Percentiles rank a stretch among this genome's conserved stretches.
Conservation (phyloP, 2,888 invertebrate genomes). For the Cerceris rybyensis region DNA sequence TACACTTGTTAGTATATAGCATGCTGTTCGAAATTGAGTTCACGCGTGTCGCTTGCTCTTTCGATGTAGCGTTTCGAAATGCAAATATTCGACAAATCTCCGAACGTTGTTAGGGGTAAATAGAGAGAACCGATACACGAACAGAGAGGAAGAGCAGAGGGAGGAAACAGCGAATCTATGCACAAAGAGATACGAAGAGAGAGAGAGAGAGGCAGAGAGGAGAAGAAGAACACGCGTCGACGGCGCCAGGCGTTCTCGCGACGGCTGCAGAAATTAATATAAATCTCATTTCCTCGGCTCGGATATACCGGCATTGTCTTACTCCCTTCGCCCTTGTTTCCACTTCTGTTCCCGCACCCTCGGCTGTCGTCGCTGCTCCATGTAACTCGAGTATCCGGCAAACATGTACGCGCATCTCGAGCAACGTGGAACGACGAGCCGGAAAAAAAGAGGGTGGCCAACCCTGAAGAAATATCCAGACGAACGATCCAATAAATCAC, state of each 20-base stretch:
- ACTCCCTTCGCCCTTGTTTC: constrained; percentile 52
- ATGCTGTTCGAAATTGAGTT: not conserved
- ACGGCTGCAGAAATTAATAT: constrained; percentile 76
- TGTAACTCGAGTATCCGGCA: constrained; percentile 61
- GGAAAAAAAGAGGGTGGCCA: not conserved
- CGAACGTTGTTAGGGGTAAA: constrained; percentile 12
- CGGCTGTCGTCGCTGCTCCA: constrained; percentile 56
- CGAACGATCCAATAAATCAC: constrained; percentile 45
- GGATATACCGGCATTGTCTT: constrained; percentile 68
- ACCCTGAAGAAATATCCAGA: constrained; percentile 10
- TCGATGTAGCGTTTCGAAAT: not conserved
- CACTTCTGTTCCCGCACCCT: constrained; percentile 9
- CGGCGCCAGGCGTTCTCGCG: constrained; percentile 45
- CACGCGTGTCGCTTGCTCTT: not conserved
- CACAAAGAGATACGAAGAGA: not conserved
- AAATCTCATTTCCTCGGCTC: constrained; percentile 74
- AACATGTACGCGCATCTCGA: constrained; percentile 41
- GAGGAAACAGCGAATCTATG: constrained; percentile 1
- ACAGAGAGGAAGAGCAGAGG: not conserved
- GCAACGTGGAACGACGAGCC: not conserved
- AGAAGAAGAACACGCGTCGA: constrained; percentile 14
- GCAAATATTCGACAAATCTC: constrained; percentile 25
- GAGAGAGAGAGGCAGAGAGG: not conserved
- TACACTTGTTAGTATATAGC: not conserved
- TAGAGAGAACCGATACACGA: constrained; percentile 1